phyloP scores from a whole-genome alignment of 2,888 invertebrate genomes.

The Pristionchus fissidentatus region DNA sequence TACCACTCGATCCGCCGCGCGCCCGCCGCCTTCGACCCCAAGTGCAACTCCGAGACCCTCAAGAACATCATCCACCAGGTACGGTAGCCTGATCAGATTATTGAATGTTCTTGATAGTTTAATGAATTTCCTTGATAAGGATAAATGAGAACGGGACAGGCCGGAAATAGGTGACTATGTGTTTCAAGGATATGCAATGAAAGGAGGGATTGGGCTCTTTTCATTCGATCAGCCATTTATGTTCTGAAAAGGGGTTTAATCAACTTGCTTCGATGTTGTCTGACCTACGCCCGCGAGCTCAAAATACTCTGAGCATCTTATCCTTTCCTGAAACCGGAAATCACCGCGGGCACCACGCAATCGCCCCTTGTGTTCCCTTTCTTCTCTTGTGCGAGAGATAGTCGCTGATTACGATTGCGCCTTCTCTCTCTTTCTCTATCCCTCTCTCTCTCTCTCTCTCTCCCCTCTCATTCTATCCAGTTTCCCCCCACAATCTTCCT shows the following conservation, averaged over 20 bases:
- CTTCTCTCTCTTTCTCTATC: background rate
- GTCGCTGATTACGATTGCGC: background rate
- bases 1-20: slow-evolving; percentile 11
- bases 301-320: background rate
- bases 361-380: background rate
- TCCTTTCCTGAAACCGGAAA: background rate
- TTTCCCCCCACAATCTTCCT: slow-evolving; percentile 2
- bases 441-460: background rate
- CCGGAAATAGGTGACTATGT: too few relatives aligned
- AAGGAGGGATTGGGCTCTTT: too few relatives aligned
- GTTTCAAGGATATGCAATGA: too few relatives aligned
- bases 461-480: slow-evolving; percentile 6
- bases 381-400: background rate
- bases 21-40: slow-evolving; percentile 62
- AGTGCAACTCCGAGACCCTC: slow-evolving; percentile 65
- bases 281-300: too few relatives aligned
- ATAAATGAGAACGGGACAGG: too few relatives aligned
- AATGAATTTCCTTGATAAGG: too few relatives aligned
- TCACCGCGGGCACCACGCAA: background rate
- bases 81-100: background rate
- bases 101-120: too few relatives aligned
- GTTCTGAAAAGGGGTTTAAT: too few relatives aligned
- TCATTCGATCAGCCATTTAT: too few relatives aligned
- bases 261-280: too few relatives aligned
- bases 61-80: slow-evolving; percentile 62